phyloP scores from a whole-genome alignment of 92 coral and sea anemone species.

The Zoanthus solanderi region DNA sequence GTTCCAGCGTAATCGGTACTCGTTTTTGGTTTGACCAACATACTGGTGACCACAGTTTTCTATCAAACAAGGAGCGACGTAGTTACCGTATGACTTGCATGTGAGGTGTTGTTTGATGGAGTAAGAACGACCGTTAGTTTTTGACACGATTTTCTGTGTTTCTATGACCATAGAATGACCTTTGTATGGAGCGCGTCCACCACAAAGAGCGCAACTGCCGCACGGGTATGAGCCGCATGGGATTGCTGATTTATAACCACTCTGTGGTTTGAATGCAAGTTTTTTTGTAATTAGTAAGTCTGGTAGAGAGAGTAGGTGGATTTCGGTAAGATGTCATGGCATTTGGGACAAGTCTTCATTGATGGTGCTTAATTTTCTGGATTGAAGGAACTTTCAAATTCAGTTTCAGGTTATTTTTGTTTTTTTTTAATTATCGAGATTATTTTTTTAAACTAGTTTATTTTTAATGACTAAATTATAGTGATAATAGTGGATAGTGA shows the following conservation, averaged over 20 bases:
- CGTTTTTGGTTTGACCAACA: slow-evolving; percentile 11
- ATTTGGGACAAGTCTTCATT: background rate
- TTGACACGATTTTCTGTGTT: background rate
- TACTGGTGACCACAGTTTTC: slow-evolving; percentile 11
- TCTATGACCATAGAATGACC: background rate
- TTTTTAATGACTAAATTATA: too few species aligned
- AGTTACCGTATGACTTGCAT: slow-evolving; percentile 34
- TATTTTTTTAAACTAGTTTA: too few species aligned
- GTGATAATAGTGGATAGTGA: too few species aligned
- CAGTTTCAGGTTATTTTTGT: too few species aligned
- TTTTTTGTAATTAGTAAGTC: background rate
- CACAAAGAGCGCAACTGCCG: slow-evolving; percentile 6
- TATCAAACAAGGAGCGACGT: slow-evolving; percentile 5
- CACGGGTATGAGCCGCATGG: background rate
- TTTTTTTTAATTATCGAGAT: background rate
- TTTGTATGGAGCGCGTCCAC: background rate
- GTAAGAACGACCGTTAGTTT: slow-evolving; percentile 3
- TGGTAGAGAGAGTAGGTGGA: background rate
- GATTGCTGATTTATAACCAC: background rate
- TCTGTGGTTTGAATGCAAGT: background rate
- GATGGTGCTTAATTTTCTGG: background rate
- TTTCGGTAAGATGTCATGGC: slow-evolving; percentile 4
- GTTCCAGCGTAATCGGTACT: slow-evolving; percentile 9
- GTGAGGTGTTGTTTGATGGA: slow-evolving; percentile 10
- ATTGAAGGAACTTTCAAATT: background rate